Conservation (phyloP, 2,888 invertebrate genomes). For the Brachyopa scutellaris region DNA sequence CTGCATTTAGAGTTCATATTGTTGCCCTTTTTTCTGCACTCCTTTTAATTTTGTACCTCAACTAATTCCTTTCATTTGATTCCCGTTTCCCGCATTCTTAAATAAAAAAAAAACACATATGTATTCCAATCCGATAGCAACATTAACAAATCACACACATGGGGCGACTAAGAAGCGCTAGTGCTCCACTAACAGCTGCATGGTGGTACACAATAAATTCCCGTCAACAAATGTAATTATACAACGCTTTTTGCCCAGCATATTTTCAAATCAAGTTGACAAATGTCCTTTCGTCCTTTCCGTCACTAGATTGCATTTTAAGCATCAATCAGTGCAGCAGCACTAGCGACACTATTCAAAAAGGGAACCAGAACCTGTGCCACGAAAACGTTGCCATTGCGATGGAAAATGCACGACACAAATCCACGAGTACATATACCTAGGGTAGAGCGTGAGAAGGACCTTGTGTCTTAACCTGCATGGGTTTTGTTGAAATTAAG, state of each 20-base stretch:
- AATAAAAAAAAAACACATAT: no score
- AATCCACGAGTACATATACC: no score
- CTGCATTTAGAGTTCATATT: no score
- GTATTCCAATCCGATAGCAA: no score
- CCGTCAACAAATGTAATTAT: conserved; percentile 68
- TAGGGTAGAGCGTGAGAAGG: background rate
- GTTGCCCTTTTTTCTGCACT: no score
- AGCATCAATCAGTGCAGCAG: conserved; percentile 62
- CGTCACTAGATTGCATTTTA: conserved; percentile 63
- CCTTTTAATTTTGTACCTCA: no score
- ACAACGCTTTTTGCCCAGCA: conserved; percentile 47
- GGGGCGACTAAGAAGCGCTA: background rate
- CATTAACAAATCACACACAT: conserved; percentile 42
- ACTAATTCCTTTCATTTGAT: no score
- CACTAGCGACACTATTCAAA: conserved; percentile 5
- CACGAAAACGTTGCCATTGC: no score
- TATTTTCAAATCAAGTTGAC: conserved; percentile 66
- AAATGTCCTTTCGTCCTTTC: conserved; percentile 66
- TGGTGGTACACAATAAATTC: conserved; percentile 57
- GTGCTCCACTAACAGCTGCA: conserved; percentile 42
- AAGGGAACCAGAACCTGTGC: background rate
- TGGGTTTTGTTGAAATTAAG: conserved; percentile 23
- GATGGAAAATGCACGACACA: conserved; percentile 10
- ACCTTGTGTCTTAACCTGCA: conserved; percentile 36
- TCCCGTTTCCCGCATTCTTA: no score